Evolutionary conservation across 2,797 vertebrate genomes (phyloP).

Genomic region (Chaetodon trifasciatus): DNA sequence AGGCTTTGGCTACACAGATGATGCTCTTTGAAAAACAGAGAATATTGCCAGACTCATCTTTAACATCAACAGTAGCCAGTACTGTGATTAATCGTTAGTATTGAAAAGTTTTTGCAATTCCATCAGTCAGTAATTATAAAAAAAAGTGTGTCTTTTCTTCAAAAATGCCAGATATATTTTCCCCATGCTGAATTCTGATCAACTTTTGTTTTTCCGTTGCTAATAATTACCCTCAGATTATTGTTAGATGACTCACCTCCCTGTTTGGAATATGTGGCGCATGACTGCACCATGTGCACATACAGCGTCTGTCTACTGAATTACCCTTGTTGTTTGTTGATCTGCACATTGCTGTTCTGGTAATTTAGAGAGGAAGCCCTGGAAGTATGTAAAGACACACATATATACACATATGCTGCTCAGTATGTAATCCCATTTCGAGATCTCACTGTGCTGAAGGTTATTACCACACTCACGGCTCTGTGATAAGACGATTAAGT

Average conservation of each 20-base stretch:
- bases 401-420: slow-evolving; percentile 42
- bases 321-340: slow-evolving; percentile 31
- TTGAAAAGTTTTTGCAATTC: not conserved
- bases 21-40: not conserved
- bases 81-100: no score
- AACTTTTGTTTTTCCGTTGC: slow-evolving; percentile 32
- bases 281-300: slow-evolving; percentile 29
- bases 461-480: slow-evolving; percentile 66
- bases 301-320: slow-evolving; percentile 33
- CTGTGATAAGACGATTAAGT: slow-evolving; percentile 75
- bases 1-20: not conserved
- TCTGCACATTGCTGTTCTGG: slow-evolving; percentile 57
- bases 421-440: slow-evolving; percentile 64
- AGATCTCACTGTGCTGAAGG: slow-evolving; percentile 52
- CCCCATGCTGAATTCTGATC: slow-evolving; percentile 9
- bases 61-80: not conserved
- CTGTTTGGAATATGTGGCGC: slow-evolving; percentile 36
- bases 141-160: not conserved
- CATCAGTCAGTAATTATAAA: not conserved
- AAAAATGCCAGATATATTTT: slow-evolving; percentile 10
- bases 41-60: slow-evolving; percentile 27
- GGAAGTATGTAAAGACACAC: slow-evolving; percentile 46
- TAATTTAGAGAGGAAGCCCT: slow-evolving; percentile 84
- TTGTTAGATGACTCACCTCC: slow-evolving; percentile 32
- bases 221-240: slow-evolving; percentile 45